Evolutionary conservation across 2,113 vertebrate species (phyloP).

Genomic region (Pterocles orientalis): DNA sequence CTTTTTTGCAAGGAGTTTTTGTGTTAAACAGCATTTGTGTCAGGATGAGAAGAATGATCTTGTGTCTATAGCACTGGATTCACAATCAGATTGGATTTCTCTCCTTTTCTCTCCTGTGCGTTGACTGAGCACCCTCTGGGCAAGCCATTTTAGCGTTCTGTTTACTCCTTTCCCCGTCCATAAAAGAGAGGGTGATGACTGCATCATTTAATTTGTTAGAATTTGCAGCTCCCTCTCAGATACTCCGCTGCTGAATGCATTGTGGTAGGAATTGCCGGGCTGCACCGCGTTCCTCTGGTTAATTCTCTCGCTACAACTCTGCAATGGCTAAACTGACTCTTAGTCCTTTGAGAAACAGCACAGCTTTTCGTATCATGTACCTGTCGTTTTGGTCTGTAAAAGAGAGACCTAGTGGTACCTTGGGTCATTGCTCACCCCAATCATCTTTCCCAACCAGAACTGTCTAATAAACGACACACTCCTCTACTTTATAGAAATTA

Average conservation of each 20-base stretch:
- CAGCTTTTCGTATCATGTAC: neutral
- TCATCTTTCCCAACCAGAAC: neutral
- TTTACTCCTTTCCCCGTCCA: neutral
- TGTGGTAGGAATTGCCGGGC: neutral
- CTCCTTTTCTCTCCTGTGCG: neutral
- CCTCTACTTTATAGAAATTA: neutral
- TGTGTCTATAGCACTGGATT: neutral
- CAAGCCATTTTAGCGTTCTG: neutral
- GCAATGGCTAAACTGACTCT: neutral
- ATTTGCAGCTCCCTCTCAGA: neutral
- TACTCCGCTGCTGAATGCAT: neutral
- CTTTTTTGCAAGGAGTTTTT: neutral
- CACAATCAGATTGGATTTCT: slow-evolving; percentile 21
- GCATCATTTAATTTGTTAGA: neutral
- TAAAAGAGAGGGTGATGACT: neutral
- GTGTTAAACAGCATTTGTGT: neutral
- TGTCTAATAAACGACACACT: neutral
- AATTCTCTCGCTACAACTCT: neutral
- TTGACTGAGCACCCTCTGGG: slow-evolving; percentile 20
- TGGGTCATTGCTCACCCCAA: neutral
- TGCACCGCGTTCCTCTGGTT: neutral
- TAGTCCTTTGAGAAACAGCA: neutral
- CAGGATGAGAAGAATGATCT: slow-evolving; percentile 25
- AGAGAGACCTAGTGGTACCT: neutral
- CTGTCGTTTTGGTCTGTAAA: neutral